Conservation (phyloP, 2,888 invertebrate genomes). For the Plusia festucae region DNA sequence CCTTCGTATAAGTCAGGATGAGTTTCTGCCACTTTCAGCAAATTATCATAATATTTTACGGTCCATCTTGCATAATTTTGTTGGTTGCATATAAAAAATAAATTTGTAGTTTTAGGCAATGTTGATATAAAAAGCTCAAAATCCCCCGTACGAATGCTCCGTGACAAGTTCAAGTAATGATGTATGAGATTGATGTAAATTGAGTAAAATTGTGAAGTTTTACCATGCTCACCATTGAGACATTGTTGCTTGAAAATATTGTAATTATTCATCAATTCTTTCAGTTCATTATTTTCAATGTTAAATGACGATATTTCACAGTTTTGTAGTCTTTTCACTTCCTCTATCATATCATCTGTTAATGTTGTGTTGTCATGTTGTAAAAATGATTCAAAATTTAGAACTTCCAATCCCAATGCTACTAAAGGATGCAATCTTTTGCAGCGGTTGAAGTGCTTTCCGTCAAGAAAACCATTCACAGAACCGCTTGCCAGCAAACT, state of each 20-base stretch:
- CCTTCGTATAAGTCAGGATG: slow-evolving; percentile 45
- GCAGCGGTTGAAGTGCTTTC: not conserved
- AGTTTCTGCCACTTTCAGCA: slow-evolving; percentile 41
- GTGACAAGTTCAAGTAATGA: slow-evolving; percentile 13
- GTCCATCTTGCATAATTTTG: slow-evolving; percentile 54
- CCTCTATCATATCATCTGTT: slow-evolving; percentile 6
- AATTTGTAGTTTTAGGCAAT: slow-evolving; percentile 32
- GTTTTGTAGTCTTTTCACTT: not conserved
- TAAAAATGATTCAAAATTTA: not conserved
- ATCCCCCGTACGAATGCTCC: slow-evolving; percentile 20
- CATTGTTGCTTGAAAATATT: slow-evolving; percentile 13
- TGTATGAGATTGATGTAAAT: slow-evolving; percentile 19
- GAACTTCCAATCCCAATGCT: not conserved
- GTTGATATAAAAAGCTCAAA: slow-evolving; percentile 15
- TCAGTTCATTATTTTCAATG: slow-evolving; percentile 12
- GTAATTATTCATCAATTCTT: slow-evolving; percentile 11
- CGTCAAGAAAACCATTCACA: not conserved
- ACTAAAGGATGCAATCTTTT: not conserved
- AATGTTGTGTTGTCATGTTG: not conserved
- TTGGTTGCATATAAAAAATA: slow-evolving; percentile 49
- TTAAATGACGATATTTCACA: slow-evolving; percentile 1
- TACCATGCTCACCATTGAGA: slow-evolving; percentile 19
- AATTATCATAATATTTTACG: slow-evolving; percentile 47
- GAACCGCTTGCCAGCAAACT: not conserved
- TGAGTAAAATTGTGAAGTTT: slow-evolving; percentile 30